Evolutionary conservation across 2,797 vertebrate species (phyloP), one percentile per base, ranked within the genome.

Genomic region (Anguilla pacifica): DNA sequence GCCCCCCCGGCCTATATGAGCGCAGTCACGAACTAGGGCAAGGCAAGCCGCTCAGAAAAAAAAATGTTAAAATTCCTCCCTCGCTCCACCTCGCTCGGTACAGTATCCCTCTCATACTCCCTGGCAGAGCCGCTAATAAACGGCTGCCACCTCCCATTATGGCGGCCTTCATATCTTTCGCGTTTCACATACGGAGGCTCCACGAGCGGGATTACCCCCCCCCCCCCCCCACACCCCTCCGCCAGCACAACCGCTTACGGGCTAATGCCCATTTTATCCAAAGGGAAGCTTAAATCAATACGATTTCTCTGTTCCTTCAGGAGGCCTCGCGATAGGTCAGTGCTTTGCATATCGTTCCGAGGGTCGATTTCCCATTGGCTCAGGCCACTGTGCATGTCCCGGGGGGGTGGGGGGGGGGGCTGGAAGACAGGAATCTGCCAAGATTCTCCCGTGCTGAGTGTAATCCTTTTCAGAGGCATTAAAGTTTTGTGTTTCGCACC

Each of bases 241-340:
- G 43, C 72, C 31, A 55, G n/a, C 64, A 43, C 35, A 70, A 72
- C 64, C 17, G 25, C 49, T 87, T 55, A 84, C 0, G 31, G 86
- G 82, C 84, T 83, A 87, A 87, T 39, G 83, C 61, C 61, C 5
- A 55, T 82, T 70, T 61, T 39, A 22, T 46, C 86, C 70, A 55
- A 61, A 25, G 51, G 57, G 77, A 82, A 83, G 31, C 43, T 83
- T 82, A 59, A 83, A 87, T 87, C 86, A 64, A 87, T 82, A 87
- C 28, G 3, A 13, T 2, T 9, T 17, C 2, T 57, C 82, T 83
- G 17, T 43, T 19, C 31, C 31, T 17, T 28, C 3, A 10, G 19
- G 49, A 72, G 46, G 46, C n/a, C 39, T 77, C n/a, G 25, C 15
- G 72, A 57, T 43, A 25, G 19, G 61, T 61, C 81, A 87, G 46